A percentile compares a stretch with the other conserved stretches of the same genome.
phyloP scores from a whole-genome alignment of 2,113 vertebrate species.

The Chunga burmeisteri region DNA sequence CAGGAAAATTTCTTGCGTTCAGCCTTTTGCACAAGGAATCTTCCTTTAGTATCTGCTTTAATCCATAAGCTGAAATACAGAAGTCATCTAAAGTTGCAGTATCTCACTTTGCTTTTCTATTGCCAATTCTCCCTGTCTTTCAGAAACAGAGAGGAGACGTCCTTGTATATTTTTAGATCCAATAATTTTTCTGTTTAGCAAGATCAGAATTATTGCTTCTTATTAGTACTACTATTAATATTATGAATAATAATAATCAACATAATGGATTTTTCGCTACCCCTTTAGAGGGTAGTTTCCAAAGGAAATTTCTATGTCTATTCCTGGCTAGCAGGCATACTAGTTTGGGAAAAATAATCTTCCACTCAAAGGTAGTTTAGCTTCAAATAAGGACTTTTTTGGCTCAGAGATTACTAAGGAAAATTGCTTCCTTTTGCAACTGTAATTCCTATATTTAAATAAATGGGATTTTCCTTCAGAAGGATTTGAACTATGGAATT shows the following conservation, averaged over 20 bases:
- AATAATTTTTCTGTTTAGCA: background rate
- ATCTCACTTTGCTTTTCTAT: background rate
- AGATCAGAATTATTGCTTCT: background rate
- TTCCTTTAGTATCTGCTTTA: background rate
- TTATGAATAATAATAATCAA: background rate
- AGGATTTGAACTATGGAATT: constrained; percentile 42
- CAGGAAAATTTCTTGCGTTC: background rate
- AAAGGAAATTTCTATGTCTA: constrained; percentile 49
- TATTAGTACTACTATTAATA: background rate
- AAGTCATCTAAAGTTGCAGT: background rate
- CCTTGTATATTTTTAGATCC: background rate
- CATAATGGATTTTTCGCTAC: background rate
- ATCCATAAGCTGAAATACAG: background rate
- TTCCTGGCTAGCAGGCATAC: constrained; percentile 21
- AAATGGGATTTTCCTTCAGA: constrained; percentile 60
- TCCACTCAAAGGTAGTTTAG: constrained; percentile 57
- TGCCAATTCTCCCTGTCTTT: background rate
- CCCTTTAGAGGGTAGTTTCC: constrained; percentile 1
- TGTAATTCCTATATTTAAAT: constrained; percentile 40
- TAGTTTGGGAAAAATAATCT: constrained; percentile 44
- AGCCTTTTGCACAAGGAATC: background rate
- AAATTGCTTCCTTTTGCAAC: constrained; percentile 34
- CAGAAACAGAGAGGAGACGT: background rate
- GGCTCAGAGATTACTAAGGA: constrained; percentile 34
- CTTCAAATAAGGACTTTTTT: constrained; percentile 33